Percentiles rank a stretch among this genome's conserved stretches.
phyloP scores from a whole-genome alignment of 1,140 invertebrate genomes.

The Leptestheria dahalacensis region DNA sequence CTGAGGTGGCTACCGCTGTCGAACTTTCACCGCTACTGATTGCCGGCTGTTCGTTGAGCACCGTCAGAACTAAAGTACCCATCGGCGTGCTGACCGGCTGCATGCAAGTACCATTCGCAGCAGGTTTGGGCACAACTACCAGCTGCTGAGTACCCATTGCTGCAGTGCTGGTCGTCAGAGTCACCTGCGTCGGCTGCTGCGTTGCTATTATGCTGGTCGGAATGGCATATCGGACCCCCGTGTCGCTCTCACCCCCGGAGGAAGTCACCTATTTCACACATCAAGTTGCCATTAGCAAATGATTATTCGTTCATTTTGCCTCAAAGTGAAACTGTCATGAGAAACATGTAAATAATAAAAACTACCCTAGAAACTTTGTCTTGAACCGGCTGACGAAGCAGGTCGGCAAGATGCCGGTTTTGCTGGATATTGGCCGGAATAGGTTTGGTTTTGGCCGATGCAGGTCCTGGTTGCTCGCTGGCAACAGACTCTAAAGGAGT shows the following conservation, averaged over 20 bases:
- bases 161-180: background rate
- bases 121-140: constrained; percentile 3
- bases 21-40: constrained; percentile 6
- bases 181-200: background rate
- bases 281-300: background rate
- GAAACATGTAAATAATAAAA: background rate
- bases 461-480: background rate
- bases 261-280: background rate
- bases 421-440: constrained; percentile 15
- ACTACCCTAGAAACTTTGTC: constrained; percentile 8
- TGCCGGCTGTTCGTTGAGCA: constrained; percentile 11
- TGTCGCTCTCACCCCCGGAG: background rate
- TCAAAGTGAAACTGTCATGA: too few species aligned
- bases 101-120: background rate
- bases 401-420: constrained; percentile 14
- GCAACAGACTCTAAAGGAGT: background rate
- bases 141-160: background rate
- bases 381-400: constrained; percentile 7
- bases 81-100: constrained; percentile 1
- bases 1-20: constrained; percentile 8
- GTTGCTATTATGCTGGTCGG: background rate
- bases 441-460: background rate
- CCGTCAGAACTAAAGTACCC: constrained; percentile 7
- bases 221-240: constrained; percentile 2
- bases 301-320: background rate